Conservation (phyloP, 2,113 vertebrate species). For the Bombycilla garrulus region DNA sequence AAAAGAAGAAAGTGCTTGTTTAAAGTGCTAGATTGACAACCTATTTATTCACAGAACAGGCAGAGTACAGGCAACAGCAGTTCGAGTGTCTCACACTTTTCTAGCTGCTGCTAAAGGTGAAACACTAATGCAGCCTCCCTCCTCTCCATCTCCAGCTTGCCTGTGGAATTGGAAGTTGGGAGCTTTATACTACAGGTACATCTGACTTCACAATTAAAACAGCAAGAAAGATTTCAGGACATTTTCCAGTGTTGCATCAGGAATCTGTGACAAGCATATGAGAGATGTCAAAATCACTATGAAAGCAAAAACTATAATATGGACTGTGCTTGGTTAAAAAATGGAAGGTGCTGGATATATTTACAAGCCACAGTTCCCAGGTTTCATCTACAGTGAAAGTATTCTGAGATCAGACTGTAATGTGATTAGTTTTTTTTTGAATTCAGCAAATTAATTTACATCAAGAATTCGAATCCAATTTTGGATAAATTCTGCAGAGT, state of each 20-base stretch:
- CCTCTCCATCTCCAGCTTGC: not conserved
- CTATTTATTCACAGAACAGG: constrained; percentile 48
- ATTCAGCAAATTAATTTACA: constrained; percentile 18
- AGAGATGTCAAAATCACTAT: not conserved
- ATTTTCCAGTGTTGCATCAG: not conserved
- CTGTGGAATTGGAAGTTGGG: not conserved
- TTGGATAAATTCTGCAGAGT: not conserved
- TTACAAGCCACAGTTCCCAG: not conserved
- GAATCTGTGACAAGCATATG: not conserved
- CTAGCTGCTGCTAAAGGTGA: not conserved
- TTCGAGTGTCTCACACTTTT: not conserved
- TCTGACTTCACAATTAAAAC: not conserved
- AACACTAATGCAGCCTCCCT: not conserved
- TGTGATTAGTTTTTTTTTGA: not conserved
- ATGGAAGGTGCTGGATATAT: not conserved
- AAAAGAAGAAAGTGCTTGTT: constrained; percentile 37
- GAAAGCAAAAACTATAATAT: not conserved
- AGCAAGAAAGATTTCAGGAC: not conserved
- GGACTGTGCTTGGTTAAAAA: not conserved
- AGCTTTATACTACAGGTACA: not conserved
- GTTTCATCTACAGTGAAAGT: not conserved
- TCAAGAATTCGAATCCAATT: not conserved
- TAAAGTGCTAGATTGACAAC: constrained; percentile 44
- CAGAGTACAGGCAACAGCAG: constrained; percentile 3
- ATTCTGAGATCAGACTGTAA: not conserved